A percentile compares a stretch with the other conserved stretches of the same genome.
These are phyloP conservation scores for Hybos culiciformis DNA, from an alignment of 2,888 invertebrate genomes.

Conservation along the genomic window DNA sequence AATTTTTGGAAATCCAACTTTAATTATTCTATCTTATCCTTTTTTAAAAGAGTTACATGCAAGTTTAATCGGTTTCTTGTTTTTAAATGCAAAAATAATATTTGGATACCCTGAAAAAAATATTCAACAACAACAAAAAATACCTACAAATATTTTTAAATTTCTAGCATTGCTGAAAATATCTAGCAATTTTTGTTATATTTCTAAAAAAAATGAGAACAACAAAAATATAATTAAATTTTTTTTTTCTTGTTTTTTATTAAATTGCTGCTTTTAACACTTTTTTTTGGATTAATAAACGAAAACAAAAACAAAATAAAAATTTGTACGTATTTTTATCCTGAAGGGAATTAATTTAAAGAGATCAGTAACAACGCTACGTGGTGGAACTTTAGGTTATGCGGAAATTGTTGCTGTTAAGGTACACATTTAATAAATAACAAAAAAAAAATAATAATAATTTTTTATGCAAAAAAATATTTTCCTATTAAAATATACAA, in stretches of 20 bases:
- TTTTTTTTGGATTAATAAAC: neutral
- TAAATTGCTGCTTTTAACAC: neutral
- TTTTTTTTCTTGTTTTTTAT: neutral
- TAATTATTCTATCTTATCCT: too few species aligned
- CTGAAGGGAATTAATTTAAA: conserved; percentile 76
- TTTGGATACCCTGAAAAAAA: too few species aligned
- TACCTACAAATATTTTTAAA: too few species aligned
- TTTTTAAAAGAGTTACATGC: too few species aligned
- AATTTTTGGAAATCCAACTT: too few species aligned
- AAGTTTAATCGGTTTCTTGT: too few species aligned
- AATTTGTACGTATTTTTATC: conserved; percentile 1
- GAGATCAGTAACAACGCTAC: conserved; percentile 82
- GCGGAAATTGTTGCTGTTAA: conserved; percentile 95
- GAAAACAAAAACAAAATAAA: neutral
- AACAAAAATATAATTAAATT: neutral
- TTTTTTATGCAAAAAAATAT: conserved; percentile 6
- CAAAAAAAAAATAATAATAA: conserved; percentile 4
- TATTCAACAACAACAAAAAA: too few species aligned
- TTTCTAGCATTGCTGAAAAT: too few species aligned
- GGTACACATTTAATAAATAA: conserved; percentile 44
- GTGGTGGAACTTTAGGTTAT: conserved; percentile 74
- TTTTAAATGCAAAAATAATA: too few species aligned
- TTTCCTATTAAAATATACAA: conserved; percentile 7
- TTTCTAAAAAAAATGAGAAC: neutral
- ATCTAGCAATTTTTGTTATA: neutral